phyloP scores from a whole-genome alignment of 2,888 invertebrate species.

The Agriopis marginaria region DNA sequence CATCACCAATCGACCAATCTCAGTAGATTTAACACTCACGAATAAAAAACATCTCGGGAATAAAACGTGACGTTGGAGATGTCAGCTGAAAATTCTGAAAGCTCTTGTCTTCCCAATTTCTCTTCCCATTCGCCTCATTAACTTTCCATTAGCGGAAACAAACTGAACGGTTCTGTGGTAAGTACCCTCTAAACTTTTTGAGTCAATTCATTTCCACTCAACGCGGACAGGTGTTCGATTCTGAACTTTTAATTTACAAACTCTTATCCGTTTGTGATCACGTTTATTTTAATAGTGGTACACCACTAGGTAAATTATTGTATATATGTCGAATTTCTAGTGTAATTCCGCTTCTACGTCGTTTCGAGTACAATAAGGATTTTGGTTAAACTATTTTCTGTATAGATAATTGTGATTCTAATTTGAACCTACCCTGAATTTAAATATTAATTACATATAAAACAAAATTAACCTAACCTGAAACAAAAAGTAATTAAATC shows the following conservation, averaged over 20 bases:
- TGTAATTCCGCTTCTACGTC: no score
- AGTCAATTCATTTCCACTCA: slow-evolving; percentile 31
- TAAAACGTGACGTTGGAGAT: not conserved
- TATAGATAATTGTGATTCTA: no score
- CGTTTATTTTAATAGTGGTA: no score
- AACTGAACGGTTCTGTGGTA: slow-evolving; percentile 21
- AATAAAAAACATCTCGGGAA: not conserved
- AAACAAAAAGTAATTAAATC: no score
- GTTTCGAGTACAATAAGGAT: no score
- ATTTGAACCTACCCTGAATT: no score
- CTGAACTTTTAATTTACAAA: slow-evolving; percentile 34
- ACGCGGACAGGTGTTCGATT: slow-evolving; percentile 23
- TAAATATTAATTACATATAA: no score
- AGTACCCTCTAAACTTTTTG: slow-evolving; percentile 36
- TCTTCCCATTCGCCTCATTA: slow-evolving; percentile 25
- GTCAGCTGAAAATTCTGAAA: slow-evolving; percentile 12
- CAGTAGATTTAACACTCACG: not conserved
- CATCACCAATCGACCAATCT: slow-evolving; percentile 1
- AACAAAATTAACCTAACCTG: no score
- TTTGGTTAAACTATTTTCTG: no score
- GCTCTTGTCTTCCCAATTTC: slow-evolving; percentile 16
- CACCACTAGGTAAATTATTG: not conserved
- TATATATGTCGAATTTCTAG: no score
- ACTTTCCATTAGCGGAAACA: slow-evolving; percentile 34
- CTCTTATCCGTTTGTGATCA: not conserved